phyloP scores from a whole-genome alignment of 1,140 invertebrate species.

The Drosophila sp. region DNA sequence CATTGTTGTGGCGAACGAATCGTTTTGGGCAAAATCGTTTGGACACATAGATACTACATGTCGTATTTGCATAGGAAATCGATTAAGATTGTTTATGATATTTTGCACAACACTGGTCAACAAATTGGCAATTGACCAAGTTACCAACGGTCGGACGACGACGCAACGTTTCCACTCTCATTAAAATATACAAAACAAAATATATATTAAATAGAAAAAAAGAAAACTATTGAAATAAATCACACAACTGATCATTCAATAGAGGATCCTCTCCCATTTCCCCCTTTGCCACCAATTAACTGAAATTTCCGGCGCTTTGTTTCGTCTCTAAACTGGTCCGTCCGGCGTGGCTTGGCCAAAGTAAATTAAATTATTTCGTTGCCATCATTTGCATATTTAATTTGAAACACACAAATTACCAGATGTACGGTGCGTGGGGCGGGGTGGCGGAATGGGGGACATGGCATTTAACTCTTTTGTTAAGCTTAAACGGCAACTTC shows the following conservation, averaged over 20 bases:
- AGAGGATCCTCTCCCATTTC: background rate
- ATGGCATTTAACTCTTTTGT: conserved; percentile 18
- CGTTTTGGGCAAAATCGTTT: conserved; percentile 6
- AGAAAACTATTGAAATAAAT: conserved; percentile 58
- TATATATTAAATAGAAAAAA: background rate
- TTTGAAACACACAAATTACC: conserved; percentile 77
- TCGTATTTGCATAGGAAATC: conserved; percentile 47
- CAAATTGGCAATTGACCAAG: conserved; percentile 62
- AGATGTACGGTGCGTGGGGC: background rate
- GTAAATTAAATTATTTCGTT: conserved; percentile 75
- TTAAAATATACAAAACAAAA: conserved; percentile 69
- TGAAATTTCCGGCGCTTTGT: conserved; percentile 77
- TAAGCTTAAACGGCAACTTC: conserved; percentile 39
- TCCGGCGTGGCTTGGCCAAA: conserved; percentile 24
- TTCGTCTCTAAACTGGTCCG: conserved; percentile 58
- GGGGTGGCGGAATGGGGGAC: background rate
- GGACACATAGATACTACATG: background rate
- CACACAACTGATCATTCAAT: conserved; percentile 58
- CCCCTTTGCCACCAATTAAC: conserved; percentile 5
- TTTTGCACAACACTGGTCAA: conserved; percentile 36
- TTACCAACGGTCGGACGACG: background rate
- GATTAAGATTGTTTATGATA: conserved; percentile 76
- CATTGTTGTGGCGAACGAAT: conserved; percentile 18
- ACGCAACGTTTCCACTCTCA: conserved; percentile 69
- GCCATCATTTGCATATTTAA: conserved; percentile 79